phyloP scores from a whole-genome alignment of 2,888 invertebrate genomes.

The Aporophyla lueneburgensis region DNA sequence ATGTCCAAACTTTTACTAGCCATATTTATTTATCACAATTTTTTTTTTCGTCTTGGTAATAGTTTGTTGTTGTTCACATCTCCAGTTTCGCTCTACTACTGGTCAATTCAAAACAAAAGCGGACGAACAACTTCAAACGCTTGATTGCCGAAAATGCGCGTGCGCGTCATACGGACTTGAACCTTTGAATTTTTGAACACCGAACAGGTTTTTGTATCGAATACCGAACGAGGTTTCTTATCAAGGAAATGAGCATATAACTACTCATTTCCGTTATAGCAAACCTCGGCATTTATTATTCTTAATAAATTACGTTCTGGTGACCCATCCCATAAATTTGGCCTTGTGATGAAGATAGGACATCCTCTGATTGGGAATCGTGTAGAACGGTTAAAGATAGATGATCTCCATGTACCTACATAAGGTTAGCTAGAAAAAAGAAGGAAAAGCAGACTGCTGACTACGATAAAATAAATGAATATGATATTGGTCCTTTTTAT shows the following conservation, averaged over 20 bases:
- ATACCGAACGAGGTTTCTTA: not conserved
- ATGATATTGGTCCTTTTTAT: too few species aligned
- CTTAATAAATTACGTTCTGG: not conserved
- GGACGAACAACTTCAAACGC: constrained; percentile 13
- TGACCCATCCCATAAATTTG: not conserved
- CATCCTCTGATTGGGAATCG: not conserved
- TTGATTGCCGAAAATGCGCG: not conserved
- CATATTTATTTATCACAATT: constrained; percentile 16
- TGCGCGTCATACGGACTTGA: not conserved
- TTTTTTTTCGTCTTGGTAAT: not conserved
- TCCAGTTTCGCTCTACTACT: not conserved
- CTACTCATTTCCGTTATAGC: too few species aligned
- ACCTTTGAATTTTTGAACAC: not conserved
- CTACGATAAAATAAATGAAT: not conserved
- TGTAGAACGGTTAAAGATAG: not conserved
- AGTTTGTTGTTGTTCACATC: not conserved
- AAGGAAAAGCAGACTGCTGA: not conserved
- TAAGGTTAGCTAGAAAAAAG: too few species aligned
- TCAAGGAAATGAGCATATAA: not conserved
- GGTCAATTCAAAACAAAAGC: constrained; percentile 15
- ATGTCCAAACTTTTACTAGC: constrained; percentile 67
- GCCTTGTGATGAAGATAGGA: not conserved
- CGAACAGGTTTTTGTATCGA: constrained; percentile 11
- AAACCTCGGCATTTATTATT: not conserved
- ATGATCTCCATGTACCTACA: not conserved